Percentiles rank a stretch among this genome's conserved stretches.
phyloP scores from a whole-genome alignment of 92 coral and sea anemone species.

The Phymanthus crucifer region DNA sequence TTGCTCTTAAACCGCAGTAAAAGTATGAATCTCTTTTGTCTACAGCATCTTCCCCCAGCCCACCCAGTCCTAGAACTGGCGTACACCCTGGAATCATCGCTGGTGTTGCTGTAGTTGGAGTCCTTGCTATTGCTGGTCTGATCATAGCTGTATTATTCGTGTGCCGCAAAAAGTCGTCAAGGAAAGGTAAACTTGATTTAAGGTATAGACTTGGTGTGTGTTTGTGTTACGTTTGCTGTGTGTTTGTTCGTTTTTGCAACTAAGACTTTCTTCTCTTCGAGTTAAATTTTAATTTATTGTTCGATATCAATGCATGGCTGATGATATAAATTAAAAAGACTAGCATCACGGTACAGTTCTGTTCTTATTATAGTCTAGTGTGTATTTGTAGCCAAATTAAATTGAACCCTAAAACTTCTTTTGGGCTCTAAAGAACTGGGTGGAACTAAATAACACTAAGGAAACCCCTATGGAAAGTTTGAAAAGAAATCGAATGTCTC shows the following conservation, averaged over 20 bases:
- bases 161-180: conserved; percentile 12
- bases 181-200: not conserved
- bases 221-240: not conserved
- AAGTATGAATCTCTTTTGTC: not conserved
- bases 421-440: no score
- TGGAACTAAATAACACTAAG: no score
- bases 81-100: conserved; percentile 24
- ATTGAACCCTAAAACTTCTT: no score
- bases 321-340: no score
- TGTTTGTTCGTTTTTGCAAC: not conserved
- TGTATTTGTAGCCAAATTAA: no score
- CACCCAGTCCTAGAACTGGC: not conserved
- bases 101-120: conserved; percentile 11
- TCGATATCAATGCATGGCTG: no score
- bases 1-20: not conserved
- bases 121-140: conserved; percentile 24
- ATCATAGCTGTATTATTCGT: conserved; percentile 6
- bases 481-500: no score
- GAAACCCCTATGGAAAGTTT: no score
- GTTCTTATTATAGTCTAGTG: no score
- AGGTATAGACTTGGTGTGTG: not conserved
- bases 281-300: no score
- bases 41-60: not conserved
- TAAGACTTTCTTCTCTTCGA: no score
- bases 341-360: no score